Evolutionary conservation across 2,113 vertebrate species (phyloP).

Genomic region (Chaetodon auriga): DNA sequence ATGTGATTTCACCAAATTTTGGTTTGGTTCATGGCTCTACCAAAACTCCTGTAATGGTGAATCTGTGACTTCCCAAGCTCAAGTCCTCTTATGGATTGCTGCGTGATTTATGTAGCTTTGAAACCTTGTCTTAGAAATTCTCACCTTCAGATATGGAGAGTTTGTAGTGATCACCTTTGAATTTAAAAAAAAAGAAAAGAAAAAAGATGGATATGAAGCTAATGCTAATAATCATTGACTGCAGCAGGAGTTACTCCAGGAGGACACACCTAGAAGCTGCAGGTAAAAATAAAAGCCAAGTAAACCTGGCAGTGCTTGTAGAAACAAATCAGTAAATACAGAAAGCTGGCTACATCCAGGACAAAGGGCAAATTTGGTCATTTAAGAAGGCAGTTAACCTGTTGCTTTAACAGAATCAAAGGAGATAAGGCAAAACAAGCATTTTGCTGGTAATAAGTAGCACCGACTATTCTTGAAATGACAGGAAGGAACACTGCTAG

Average conservation of each 20-base stretch:
- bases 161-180: background rate
- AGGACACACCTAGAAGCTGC: constrained; percentile 27
- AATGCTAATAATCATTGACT: constrained; percentile 33
- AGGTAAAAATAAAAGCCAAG: constrained; percentile 51
- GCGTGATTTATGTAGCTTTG: constrained; percentile 41
- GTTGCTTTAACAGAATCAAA: constrained; percentile 70
- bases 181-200: background rate
- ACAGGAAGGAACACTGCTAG: constrained; percentile 41
- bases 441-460: constrained; percentile 76
- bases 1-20: background rate
- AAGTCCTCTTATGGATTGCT: constrained; percentile 23
- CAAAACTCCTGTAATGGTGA: constrained; percentile 3
- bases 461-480: constrained; percentile 70
- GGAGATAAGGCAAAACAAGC: constrained; percentile 68
- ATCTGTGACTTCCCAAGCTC: constrained; percentile 22
- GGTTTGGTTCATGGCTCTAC: constrained; percentile 16
- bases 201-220: constrained; percentile 28
- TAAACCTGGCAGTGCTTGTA: constrained; percentile 63
- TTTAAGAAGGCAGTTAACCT: constrained; percentile 73
- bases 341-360: constrained; percentile 38
- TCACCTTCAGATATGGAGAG: too few species aligned
- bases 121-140: constrained; percentile 55
- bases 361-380: constrained; percentile 63
- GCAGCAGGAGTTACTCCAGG: constrained; percentile 40
- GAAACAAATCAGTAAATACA: constrained; percentile 25